Evolutionary conservation across 1,140 invertebrate species (phyloP), one percentile per base, ranked within the genome.

Genomic region (Neodiprion fabricii): DNA sequence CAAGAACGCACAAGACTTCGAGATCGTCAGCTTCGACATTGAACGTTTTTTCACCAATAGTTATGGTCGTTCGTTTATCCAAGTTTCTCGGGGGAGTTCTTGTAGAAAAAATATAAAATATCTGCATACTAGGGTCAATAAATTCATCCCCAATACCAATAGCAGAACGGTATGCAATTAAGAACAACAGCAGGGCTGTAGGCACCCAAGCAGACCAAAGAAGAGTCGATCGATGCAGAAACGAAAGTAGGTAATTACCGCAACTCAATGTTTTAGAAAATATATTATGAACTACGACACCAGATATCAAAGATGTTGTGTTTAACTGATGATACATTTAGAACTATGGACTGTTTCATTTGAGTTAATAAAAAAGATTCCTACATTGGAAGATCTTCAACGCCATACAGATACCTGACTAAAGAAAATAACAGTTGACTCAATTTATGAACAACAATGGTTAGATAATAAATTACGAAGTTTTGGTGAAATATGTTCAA

Each of bases 11-110:
- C 72, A 96, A 93, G 85, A 93, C 95, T 81, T 94, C 94, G 79
- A 96, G 89, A 86, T 96, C 95, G 90, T 96, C 95, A n/a, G 96
- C 96, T 87, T 96, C 95, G 14, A 99, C 96, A 78, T 94, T 94
- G 86, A 97, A 96, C 49, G 94, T 95, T 82, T 94, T 92, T 67
- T 96, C 95, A 67, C 91, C 95, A 79, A 97, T 95, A 75, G 95
- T 96, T 74, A 97, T 96, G 69, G 94, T 96, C 65, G 95, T 96
- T 75, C 93, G 90, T 80, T 94, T 96, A 81, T 97, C 95, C 76
- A 97, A 86, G 88, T 97, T 96, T 70, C 94, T 91, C 77, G 95
- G 95, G 48, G 94, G 92, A 47, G 92, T 91, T 48, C 94, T 95
- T 79, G 21, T 79, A 82, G 70, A 70, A 50, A 85, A 84, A 76